A percentile compares a stretch with the other conserved stretches of the same genome.
These are phyloP conservation scores for Cydia fagiglandana DNA, from an alignment of 1,140 invertebrate species.

Conservation along the genomic window DNA sequence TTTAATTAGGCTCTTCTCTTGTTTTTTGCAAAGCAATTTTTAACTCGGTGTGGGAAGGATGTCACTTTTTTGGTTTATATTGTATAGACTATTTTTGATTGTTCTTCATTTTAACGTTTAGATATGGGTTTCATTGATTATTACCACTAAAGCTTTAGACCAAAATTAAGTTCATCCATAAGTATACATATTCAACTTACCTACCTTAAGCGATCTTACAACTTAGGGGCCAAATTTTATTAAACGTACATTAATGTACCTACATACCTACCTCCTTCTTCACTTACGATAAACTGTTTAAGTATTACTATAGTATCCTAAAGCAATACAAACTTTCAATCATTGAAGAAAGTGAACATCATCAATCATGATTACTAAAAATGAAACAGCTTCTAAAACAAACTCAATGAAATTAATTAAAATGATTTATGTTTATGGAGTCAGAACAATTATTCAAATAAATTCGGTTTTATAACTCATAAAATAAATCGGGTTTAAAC, in stretches of 20 bases:
- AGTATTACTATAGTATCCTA: not conserved
- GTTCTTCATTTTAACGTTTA: too few species aligned
- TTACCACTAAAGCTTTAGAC: too few species aligned
- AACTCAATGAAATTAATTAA: slow-evolving; percentile 6
- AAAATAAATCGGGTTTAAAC: too few species aligned
- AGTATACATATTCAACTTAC: too few species aligned
- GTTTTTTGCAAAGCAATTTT: slow-evolving; percentile 9
- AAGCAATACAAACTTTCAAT: not conserved
- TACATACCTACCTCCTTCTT: too few species aligned
- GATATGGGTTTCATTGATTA: too few species aligned
- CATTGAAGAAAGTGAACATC: not conserved
- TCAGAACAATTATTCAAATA: not conserved
- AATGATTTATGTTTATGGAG: not conserved
- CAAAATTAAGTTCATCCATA: too few species aligned
- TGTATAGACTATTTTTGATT: too few species aligned
- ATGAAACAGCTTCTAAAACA: not conserved
- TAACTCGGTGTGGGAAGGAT: not conserved
- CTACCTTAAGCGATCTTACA: too few species aligned
- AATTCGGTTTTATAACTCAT: not conserved
- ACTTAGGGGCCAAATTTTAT: too few species aligned
- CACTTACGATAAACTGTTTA: not conserved
- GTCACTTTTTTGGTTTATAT: not conserved
- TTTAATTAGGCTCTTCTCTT: not conserved
- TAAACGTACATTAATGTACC: too few species aligned
- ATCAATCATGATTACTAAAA: not conserved